Evolutionary conservation across 2,888 invertebrate genomes (phyloP).

Genomic region (Patella ulyssiponensis): DNA sequence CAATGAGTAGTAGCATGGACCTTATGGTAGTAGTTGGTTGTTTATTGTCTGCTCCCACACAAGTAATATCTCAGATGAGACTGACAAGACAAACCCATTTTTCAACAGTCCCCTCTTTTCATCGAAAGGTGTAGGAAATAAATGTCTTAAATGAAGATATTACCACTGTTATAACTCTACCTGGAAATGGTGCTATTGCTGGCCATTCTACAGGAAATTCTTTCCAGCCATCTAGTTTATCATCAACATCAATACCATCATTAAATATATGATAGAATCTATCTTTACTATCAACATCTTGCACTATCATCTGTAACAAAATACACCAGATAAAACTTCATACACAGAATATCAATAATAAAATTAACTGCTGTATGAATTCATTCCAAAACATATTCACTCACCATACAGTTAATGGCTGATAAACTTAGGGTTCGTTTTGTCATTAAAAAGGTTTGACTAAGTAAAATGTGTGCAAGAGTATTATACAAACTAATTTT

Average conservation of each 20-base stretch:
- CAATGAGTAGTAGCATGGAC: too few species aligned
- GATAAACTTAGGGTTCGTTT: too few species aligned
- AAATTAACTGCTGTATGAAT: too few species aligned
- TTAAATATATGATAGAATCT: slow-evolving; percentile 53
- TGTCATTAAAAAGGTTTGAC: too few species aligned
- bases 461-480: too few species aligned
- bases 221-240: slow-evolving; percentile 62
- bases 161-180: slow-evolving; percentile 32
- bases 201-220: slow-evolving; percentile 65
- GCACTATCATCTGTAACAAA: slow-evolving; percentile 51
- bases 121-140: neutral
- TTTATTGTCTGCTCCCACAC: too few species aligned
- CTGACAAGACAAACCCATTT: neutral
- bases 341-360: too few species aligned
- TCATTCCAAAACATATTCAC: too few species aligned
- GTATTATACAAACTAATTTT: too few species aligned
- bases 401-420: too few species aligned
- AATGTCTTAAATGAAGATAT: neutral
- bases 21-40: too few species aligned
- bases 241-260: slow-evolving; percentile 52
- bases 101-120: too few species aligned
- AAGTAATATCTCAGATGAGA: neutral
- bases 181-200: slow-evolving; percentile 52
- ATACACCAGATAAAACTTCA: neutral
- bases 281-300: slow-evolving; percentile 57